phyloP scores from a whole-genome alignment of 2,113 vertebrate genomes.

The Ptyas mucosa region DNA sequence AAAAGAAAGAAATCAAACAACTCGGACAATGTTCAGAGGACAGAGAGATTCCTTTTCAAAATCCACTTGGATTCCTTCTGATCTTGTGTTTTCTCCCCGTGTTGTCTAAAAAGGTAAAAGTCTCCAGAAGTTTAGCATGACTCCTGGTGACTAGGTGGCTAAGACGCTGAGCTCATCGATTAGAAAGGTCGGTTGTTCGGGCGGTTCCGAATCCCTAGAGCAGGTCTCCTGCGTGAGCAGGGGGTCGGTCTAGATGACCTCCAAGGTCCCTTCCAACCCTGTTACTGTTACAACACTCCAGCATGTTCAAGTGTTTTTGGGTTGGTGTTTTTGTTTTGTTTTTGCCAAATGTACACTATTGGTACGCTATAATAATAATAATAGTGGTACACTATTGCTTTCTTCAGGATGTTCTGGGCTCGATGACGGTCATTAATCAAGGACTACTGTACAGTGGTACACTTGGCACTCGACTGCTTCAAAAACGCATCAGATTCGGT shows the following conservation, averaged over 20 bases:
- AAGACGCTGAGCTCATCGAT: too few species aligned
- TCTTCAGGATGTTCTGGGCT: background rate
- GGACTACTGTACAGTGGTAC: background rate
- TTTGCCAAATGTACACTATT: background rate
- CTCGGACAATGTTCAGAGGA: constrained; percentile 36
- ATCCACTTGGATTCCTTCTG: constrained; percentile 40
- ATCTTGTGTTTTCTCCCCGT: background rate
- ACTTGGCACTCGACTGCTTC: background rate
- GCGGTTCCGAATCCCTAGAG: too few species aligned
- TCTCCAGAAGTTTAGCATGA: background rate
- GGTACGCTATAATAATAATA: too few species aligned
- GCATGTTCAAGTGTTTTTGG: background rate
- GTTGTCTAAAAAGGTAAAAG: background rate
- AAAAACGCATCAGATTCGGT: background rate
- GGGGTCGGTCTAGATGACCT: too few species aligned
- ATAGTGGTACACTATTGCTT: background rate
- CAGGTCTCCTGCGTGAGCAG: too few species aligned
- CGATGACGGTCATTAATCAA: background rate
- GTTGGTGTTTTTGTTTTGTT: background rate
- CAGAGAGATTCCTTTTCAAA: constrained; percentile 50
- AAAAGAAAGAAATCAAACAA: constrained; percentile 42
- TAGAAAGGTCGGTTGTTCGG: too few species aligned
- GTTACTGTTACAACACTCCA: background rate
- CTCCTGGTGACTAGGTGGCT: background rate
- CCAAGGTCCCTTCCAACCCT: too few species aligned